phyloP scores from a whole-genome alignment of 35 echinoderm and acorn worm species.

The Holothuria glaberrima region DNA sequence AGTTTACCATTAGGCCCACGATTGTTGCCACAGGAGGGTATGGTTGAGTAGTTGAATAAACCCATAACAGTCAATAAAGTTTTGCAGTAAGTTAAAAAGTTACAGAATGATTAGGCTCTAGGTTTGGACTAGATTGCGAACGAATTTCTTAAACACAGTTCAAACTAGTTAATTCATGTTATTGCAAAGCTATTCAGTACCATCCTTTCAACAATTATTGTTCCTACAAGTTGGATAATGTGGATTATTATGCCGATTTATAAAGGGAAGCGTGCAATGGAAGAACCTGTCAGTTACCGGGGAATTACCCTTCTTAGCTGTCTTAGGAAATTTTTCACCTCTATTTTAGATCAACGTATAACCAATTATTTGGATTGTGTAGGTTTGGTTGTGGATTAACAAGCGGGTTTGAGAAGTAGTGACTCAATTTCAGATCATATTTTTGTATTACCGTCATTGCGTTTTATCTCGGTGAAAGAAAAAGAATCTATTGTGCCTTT shows the following conservation, averaged over 20 bases:
- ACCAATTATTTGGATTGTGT: background rate
- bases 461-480: background rate
- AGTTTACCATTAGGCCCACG: background rate
- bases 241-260: slow-evolving; percentile 10
- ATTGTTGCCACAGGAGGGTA: slow-evolving; percentile 5
- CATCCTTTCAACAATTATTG: background rate
- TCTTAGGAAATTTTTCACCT: too few species aligned
- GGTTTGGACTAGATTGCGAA: too few species aligned
- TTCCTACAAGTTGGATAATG: background rate
- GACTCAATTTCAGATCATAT: too few species aligned
- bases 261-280: background rate
- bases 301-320: too few species aligned
- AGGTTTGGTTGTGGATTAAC: too few species aligned
- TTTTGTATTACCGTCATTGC: background rate
- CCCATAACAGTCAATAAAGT: background rate
- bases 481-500: background rate
- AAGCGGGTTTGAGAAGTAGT: background rate
- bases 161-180: too few species aligned
- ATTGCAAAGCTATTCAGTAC: too few species aligned
- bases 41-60: background rate
- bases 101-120: too few species aligned
- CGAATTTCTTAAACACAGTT: too few species aligned
- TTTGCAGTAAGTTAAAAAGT: too few species aligned
- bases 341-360: too few species aligned
- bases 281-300: too few species aligned